Base-by-base conservation (phyloP, 2,888 invertebrate genomes). In the Rhagonycha fulva region DNA sequence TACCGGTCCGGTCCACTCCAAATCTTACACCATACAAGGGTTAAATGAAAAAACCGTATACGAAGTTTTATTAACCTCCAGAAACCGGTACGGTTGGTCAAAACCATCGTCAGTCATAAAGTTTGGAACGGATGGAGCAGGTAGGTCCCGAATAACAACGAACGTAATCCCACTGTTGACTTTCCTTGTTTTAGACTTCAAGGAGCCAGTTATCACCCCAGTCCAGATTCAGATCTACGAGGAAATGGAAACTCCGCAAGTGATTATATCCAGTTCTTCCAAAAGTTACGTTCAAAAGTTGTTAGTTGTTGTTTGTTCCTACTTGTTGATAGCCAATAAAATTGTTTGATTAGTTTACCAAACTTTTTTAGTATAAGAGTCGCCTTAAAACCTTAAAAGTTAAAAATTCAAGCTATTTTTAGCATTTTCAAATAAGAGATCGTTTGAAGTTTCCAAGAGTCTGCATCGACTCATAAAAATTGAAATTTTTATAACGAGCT, bases 21-120 rank as follows among this genome's bases (percentile, higher is more conserved):
- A 93, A 60, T 91, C 92, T 0, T 96, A 94, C 82, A 93, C 93
- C 0, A 90, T 96, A 2, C 90, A 91, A 72, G 96, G 95, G 0
- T 89, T 96, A 2, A 91, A 92, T 28, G 92, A 93, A 1, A 92
- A 93, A 5, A 93, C 93, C 0, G 91, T 94, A 0, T 96, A 95
- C 82, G 95, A 96, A 88, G 94, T 94, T 0, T 89, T 93, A 0
- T 91, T 96, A 2, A 90, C 93, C n/a, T 94, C 95, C 0, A 91
- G 95, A 85, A 96, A 96, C 87, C 91, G 93, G 83, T 95, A 93
- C 83, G 96, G 96, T n/a, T 95, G 94, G 94, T 95, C 95, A 81
- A 93, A 93, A 81, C 92, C 93, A 0, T 95, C 95, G 11, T 90
- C 93, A 3, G 89, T 94, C 69, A 88, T 94, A 74, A 91, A 93